phyloP scores from a whole-genome alignment of 35 echinoderm and acorn worm species.

The Chiridota heheva region DNA sequence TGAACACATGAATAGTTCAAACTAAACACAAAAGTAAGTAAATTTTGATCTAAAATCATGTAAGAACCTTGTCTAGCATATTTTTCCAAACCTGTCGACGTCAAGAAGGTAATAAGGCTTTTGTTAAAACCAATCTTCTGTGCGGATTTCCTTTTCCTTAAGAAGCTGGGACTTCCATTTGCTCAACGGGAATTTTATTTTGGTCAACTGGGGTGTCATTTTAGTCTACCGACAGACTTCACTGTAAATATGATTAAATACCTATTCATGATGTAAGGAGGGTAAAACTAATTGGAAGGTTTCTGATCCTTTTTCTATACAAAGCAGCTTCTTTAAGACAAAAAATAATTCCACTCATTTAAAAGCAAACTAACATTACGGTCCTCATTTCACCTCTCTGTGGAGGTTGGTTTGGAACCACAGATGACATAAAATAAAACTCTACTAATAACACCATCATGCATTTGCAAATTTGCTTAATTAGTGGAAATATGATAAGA shows the following conservation, averaged over 20 bases:
- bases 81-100: too few species aligned
- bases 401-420: neutral
- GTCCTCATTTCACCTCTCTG: neutral
- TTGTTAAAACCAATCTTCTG: too few species aligned
- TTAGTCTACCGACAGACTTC: too few species aligned
- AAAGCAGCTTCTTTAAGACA: constrained; percentile 14
- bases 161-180: too few species aligned
- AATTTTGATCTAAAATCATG: too few species aligned
- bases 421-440: neutral
- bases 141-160: too few species aligned
- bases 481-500: neutral
- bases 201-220: too few species aligned
- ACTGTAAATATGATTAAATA: neutral
- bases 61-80: too few species aligned
- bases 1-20: too few species aligned
- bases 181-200: too few species aligned
- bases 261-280: constrained; percentile 1
- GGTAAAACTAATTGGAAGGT: constrained; percentile 3
- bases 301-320: neutral
- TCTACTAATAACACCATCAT: neutral
- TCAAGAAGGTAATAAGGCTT: too few species aligned
- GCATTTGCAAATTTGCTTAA: neutral
- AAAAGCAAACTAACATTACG: constrained; percentile 26
- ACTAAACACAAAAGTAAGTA: too few species aligned
- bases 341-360: constrained; percentile 40